These are phyloP conservation scores for Drosophila flavopinicola DNA, from an alignment of 2,888 invertebrate genomes.

Conservation along the genomic window DNA sequence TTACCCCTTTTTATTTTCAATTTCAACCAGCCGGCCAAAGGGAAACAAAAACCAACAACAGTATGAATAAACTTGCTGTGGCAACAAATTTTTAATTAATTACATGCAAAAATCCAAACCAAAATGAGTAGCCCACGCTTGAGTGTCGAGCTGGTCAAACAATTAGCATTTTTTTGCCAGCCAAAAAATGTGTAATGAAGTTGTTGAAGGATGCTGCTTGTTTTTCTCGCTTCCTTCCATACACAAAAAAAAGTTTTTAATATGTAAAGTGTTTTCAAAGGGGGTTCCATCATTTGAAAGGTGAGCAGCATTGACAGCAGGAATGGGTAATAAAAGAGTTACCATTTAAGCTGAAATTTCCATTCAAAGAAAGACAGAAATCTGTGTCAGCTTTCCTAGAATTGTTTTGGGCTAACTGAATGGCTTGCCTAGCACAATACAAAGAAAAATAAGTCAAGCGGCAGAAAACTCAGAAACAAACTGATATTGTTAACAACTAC, in stretches of 20 bases:
- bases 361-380: conserved; percentile 38
- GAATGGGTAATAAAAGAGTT: conserved; percentile 11
- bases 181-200: conserved; percentile 63
- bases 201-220: conserved; percentile 56
- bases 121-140: conserved; percentile 38
- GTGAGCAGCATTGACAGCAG: conserved; percentile 9
- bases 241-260: conserved; percentile 63
- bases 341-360: conserved; percentile 43
- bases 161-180: conserved; percentile 65
- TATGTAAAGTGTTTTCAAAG: conserved; percentile 67
- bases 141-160: conserved; percentile 64
- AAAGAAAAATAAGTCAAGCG: conserved; percentile 3
- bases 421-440: not conserved
- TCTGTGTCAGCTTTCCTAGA: conserved; percentile 47
- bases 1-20: conserved; percentile 64
- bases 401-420: conserved; percentile 19
- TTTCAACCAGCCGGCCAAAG: conserved; percentile 54
- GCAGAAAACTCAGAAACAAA: not conserved
- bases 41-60: not conserved
- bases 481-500: not conserved
- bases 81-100: conserved; percentile 76
- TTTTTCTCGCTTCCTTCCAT: conserved; percentile 1
- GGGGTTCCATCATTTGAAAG: conserved; percentile 30
- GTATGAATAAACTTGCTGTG: conserved; percentile 49
- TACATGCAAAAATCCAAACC: conserved; percentile 67